These are phyloP conservation scores for Athalia circularis DNA, from an alignment of 2,888 invertebrate genomes.

Conservation along the genomic window DNA sequence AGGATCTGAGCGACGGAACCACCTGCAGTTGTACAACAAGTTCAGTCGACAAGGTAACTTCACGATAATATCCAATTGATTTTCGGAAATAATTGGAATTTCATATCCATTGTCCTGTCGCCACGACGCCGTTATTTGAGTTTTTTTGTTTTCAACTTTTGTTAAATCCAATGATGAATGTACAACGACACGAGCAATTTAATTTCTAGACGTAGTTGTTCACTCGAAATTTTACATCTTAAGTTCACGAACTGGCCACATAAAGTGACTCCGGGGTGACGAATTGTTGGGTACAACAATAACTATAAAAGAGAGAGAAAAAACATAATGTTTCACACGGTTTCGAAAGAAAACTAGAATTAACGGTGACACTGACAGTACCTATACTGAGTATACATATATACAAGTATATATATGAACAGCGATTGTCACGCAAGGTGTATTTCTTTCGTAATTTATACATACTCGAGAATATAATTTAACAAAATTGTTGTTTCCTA, in stretches of 20 bases:
- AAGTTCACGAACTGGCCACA: too few species aligned
- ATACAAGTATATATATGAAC: background rate
- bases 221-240: too few species aligned
- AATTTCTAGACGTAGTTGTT: too few species aligned
- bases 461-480: background rate
- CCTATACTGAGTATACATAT: background rate
- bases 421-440: too few species aligned
- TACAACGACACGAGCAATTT: too few species aligned
- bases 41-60: constrained; percentile 66
- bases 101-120: background rate
- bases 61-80: background rate
- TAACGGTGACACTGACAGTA: constrained; percentile 27
- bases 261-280: background rate
- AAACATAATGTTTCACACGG: constrained; percentile 29
- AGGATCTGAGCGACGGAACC: constrained; percentile 69
- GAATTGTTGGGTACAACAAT: constrained; percentile 12
- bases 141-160: too few species aligned
- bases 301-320: background rate
- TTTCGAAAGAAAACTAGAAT: constrained; percentile 36
- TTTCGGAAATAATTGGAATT: background rate
- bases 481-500: background rate
- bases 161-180: too few species aligned
- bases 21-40: constrained; percentile 68
- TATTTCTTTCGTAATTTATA: too few species aligned
- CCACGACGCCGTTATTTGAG: background rate